Percentiles rank a stretch among this genome's conserved stretches.
phyloP scores from a whole-genome alignment of 1,140 invertebrate species.

The Aphaenogaster rudis region DNA sequence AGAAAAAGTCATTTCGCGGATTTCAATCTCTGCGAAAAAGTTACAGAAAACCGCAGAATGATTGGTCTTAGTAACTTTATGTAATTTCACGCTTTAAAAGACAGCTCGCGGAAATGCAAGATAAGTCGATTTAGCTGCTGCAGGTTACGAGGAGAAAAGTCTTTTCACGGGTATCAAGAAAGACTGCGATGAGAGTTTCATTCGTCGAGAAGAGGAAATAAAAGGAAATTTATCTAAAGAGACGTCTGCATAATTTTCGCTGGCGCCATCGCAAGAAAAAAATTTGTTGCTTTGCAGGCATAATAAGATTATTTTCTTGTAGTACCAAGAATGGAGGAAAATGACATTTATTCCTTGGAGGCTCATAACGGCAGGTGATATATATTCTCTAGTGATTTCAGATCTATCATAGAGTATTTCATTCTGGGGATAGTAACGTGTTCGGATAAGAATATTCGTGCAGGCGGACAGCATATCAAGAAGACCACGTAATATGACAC shows the following conservation, averaged over 20 bases:
- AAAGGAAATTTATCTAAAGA: conserved; percentile 3
- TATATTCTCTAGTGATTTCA: conserved; percentile 39
- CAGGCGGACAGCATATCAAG: conserved; percentile 30
- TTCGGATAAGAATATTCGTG: not conserved
- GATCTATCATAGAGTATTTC: conserved; percentile 38
- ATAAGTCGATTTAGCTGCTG: conserved; percentile 27
- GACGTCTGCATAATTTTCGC: conserved; percentile 23
- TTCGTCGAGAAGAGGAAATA: not conserved
- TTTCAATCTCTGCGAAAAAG: conserved; percentile 36
- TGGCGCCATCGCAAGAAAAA: not conserved
- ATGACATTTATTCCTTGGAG: conserved; percentile 19
- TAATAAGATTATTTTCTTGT: not conserved
- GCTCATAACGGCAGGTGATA: not conserved
- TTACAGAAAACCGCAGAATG: conserved; percentile 30
- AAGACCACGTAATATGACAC: conserved; percentile 27
- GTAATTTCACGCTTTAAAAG: conserved; percentile 55
- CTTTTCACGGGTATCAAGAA: conserved; percentile 48
- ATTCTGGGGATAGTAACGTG: conserved; percentile 27
- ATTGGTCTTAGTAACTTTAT: conserved; percentile 59
- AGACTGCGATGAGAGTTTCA: conserved; percentile 12
- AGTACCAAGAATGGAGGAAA: not conserved
- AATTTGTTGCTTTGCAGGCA: not conserved
- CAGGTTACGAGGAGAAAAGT: conserved; percentile 44
- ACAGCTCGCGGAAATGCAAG: conserved; percentile 35
- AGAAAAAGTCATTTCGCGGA: conserved; percentile 36